Percentiles rank a stretch among this genome's conserved stretches.
phyloP scores from a whole-genome alignment of 2,113 vertebrate genomes.

The Pachycephala philippinensis region DNA sequence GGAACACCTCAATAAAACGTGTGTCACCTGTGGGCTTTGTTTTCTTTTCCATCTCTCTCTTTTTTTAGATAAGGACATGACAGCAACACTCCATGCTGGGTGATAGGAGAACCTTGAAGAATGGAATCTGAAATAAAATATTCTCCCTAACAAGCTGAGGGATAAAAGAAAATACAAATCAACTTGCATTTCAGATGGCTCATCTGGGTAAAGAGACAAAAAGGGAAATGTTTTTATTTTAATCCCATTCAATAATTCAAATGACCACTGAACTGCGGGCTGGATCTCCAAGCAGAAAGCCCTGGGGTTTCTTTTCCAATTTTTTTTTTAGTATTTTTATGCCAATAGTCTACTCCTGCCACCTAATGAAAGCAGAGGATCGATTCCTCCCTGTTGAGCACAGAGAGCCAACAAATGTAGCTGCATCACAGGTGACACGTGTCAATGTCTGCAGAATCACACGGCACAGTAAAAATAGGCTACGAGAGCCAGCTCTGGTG shows the following conservation, averaged over 20 bases:
- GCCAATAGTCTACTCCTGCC: conserved; percentile 59
- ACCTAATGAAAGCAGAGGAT: conserved; percentile 63
- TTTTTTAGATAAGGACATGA: conserved; percentile 59
- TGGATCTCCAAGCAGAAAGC: conserved; percentile 58
- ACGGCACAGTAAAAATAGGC: conserved; percentile 55
- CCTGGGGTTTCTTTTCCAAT: conserved; percentile 31
- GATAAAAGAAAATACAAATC: conserved; percentile 72
- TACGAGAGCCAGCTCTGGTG: conserved; percentile 30
- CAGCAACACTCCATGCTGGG: conserved; percentile 44
- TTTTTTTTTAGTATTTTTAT: conserved; percentile 59
- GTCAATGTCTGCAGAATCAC: conserved; percentile 65
- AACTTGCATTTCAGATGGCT: conserved; percentile 68
- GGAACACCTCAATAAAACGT: conserved; percentile 64
- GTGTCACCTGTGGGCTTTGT: conserved; percentile 62
- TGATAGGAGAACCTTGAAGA: conserved; percentile 59
- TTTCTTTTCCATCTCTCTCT: conserved; percentile 62
- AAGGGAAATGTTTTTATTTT: conserved; percentile 64
- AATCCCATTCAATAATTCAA: conserved; percentile 73
- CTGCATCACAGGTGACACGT: conserved; percentile 62
- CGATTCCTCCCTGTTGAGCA: conserved; percentile 59
- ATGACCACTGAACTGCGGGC: conserved; percentile 55
- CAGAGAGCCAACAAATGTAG: conserved; percentile 52
- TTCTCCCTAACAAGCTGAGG: conserved; percentile 59
- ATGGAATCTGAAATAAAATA: conserved; percentile 66
- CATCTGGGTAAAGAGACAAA: conserved; percentile 57